phyloP scores from a whole-genome alignment of 1,140 invertebrate species.

The Manduca sexta region DNA sequence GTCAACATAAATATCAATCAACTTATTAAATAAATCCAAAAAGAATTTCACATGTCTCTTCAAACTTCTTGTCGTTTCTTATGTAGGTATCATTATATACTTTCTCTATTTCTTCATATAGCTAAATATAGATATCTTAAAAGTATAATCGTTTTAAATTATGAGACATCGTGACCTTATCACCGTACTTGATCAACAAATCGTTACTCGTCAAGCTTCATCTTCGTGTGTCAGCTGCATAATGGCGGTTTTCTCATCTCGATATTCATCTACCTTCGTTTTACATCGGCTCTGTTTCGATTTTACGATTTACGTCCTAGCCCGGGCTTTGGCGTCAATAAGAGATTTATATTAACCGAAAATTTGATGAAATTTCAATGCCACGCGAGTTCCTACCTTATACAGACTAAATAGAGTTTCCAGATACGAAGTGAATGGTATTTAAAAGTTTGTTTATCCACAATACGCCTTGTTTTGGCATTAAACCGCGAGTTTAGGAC shows the following conservation, averaged over 20 bases:
- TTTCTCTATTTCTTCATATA: no score
- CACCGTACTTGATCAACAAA: background rate
- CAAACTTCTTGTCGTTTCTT: no score
- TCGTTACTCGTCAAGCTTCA: background rate
- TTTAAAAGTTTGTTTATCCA: constrained; percentile 15
- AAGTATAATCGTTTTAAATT: no score
- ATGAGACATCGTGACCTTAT: background rate
- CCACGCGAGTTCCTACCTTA: constrained; percentile 6
- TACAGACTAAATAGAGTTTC: background rate
- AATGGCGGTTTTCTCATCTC: constrained; percentile 51
- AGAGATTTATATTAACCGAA: constrained; percentile 29
- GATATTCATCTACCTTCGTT: constrained; percentile 54
- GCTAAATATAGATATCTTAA: no score
- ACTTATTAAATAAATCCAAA: no score
- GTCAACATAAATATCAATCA: no score
- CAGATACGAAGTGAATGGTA: background rate
- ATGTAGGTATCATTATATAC: no score
- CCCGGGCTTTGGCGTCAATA: constrained; percentile 34
- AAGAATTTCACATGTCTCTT: no score
- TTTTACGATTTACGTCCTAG: constrained; percentile 47
- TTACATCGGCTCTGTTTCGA: constrained; percentile 54
- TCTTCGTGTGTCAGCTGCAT: constrained; percentile 17
- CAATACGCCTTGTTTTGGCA: constrained; percentile 43
- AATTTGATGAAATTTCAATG: constrained; percentile 22
- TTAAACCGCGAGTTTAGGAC: constrained; percentile 39